These are phyloP conservation scores for Osedax frankpressi DNA, from an alignment of 2,888 invertebrate species.

Conservation along the genomic window DNA sequence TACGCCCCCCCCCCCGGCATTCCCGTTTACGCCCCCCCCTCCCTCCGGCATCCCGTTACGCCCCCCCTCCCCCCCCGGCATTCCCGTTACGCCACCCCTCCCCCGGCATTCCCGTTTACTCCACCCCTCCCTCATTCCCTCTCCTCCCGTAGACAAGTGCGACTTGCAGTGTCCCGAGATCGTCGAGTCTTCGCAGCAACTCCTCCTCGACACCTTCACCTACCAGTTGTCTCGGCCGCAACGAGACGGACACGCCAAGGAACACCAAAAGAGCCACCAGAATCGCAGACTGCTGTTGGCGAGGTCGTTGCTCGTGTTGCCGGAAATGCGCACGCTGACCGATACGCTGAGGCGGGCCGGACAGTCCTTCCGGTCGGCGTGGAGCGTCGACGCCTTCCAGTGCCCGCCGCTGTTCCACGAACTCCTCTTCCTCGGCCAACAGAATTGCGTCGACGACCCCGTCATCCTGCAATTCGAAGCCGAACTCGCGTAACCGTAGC, in stretches of 20 bases:
- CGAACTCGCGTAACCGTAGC: no score
- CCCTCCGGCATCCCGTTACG: no score
- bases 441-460: no score
- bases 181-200: constrained; percentile 3
- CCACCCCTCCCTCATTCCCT: not conserved
- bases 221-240: not conserved
- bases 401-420: not conserved
- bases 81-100: no score
- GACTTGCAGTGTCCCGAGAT: constrained; percentile 3
- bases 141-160: constrained; percentile 5
- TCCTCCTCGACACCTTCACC: constrained; percentile 10
- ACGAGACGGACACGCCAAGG: not conserved
- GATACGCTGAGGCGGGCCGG: not conserved
- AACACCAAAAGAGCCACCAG: no score
- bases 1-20: no score
- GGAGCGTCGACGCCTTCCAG: not conserved
- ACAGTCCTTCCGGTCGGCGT: not conserved
- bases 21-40: no score
- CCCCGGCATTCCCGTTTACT: no score
- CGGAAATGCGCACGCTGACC: not conserved
- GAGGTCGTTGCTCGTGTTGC: not conserved
- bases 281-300: not conserved
- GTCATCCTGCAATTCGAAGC: no score
- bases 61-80: no score
- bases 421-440: not conserved